Evolutionary conservation across 2,797 vertebrate species (phyloP).

Genomic region (Enteromius fasciolatus): DNA sequence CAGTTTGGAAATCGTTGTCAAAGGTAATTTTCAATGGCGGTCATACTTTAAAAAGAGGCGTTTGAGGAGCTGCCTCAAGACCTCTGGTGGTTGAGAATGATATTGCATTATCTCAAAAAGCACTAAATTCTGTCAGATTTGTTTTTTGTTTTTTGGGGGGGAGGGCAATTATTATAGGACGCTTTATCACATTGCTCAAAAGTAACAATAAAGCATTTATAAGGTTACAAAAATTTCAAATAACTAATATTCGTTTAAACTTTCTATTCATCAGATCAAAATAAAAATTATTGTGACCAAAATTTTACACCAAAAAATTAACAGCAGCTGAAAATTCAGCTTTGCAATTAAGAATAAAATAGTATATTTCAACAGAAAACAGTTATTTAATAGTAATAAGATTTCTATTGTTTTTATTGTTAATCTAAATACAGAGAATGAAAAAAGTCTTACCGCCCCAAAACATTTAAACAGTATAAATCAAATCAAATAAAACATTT

Average conservation of each 20-base stretch:
- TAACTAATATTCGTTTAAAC: neutral
- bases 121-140: neutral
- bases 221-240: neutral
- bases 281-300: neutral
- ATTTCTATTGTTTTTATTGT: neutral
- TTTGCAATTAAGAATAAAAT: neutral
- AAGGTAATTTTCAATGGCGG: neutral
- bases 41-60: neutral
- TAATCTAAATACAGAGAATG: neutral
- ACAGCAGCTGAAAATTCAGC: neutral
- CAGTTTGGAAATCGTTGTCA: neutral
- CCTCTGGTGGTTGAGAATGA: constrained; percentile 43
- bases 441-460: neutral
- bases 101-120: constrained; percentile 12
- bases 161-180: neutral
- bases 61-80: constrained; percentile 25
- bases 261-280: neutral
- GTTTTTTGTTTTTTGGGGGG: no score
- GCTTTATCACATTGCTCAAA: neutral
- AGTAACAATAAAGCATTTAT: neutral
- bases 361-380: neutral
- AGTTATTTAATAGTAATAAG: neutral
- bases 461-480: neutral
- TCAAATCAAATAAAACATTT: neutral
- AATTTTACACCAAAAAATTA: neutral